phyloP scores from a whole-genome alignment of 2,797 vertebrate genomes.

The Dicrostonyx torquatus region DNA sequence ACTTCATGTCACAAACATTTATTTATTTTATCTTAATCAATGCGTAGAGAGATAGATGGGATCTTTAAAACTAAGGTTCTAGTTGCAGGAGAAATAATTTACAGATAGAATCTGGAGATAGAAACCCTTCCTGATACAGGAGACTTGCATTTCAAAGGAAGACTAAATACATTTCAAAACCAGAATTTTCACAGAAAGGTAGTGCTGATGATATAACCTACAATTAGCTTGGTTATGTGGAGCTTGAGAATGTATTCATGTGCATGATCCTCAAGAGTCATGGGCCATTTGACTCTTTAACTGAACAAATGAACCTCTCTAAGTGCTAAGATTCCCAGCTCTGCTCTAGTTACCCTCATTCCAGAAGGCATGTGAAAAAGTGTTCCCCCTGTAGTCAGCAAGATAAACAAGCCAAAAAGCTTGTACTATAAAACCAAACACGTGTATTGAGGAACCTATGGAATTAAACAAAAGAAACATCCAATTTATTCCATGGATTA shows the following conservation, averaged over 20 bases:
- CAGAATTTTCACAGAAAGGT: not conserved
- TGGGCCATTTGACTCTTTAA: not conserved
- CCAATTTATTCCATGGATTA: slow-evolving; percentile 82
- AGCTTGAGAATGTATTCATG: not conserved
- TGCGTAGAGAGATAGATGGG: not conserved
- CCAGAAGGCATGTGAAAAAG: not conserved
- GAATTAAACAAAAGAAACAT: slow-evolving; percentile 70
- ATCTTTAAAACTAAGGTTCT: not conserved
- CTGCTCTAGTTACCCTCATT: slow-evolving; percentile 18
- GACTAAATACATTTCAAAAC: not conserved
- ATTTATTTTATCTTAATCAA: not conserved
- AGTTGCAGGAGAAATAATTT: not conserved
- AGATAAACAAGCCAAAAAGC: slow-evolving; percentile 19
- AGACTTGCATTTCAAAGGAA: not conserved
- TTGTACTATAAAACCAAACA: slow-evolving; percentile 69
- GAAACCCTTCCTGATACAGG: not conserved
- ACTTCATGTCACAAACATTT: not conserved
- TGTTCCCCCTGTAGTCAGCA: slow-evolving; percentile 26
- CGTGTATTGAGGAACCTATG: slow-evolving; percentile 67
- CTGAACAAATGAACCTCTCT: slow-evolving; percentile 25
- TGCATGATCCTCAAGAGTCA: slow-evolving; percentile 39
- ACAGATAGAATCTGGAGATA: not conserved
- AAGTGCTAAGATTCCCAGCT: not conserved
- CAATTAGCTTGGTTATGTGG: not conserved
- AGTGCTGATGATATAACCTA: not conserved